phyloP scores from a whole-genome alignment of 2,113 vertebrate species.

The Lepus timidus region DNA sequence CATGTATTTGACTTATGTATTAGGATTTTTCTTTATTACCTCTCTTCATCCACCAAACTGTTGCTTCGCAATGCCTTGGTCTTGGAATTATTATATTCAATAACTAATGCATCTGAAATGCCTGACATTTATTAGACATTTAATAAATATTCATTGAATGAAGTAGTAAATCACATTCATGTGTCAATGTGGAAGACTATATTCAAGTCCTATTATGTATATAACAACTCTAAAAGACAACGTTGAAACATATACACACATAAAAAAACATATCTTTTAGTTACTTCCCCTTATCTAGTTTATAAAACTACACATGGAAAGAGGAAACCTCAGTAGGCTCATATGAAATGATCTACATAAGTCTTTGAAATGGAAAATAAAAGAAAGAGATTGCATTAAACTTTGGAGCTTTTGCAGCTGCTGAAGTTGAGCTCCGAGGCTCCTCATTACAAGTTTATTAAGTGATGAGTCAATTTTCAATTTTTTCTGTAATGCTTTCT shows the following conservation, averaged over 20 bases:
- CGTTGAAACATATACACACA: background rate
- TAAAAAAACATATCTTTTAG: background rate
- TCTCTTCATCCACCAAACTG: background rate
- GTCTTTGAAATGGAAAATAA: background rate
- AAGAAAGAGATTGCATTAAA: constrained; percentile 41
- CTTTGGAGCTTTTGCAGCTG: constrained; percentile 48
- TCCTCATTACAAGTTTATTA: constrained; percentile 49
- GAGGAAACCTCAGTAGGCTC: background rate
- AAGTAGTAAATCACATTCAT: background rate
- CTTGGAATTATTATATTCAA: background rate
- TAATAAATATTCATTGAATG: background rate
- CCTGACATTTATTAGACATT: background rate
- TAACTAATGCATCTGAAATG: background rate
- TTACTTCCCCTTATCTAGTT: background rate
- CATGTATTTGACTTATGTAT: background rate
- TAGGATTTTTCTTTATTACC: background rate
- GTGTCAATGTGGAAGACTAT: background rate
- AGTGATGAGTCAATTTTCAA: constrained; percentile 16
- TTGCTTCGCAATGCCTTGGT: background rate
- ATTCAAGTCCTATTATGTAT: background rate
- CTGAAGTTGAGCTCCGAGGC: constrained; percentile 41
- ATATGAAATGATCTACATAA: constrained; percentile 15
- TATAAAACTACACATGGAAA: background rate
- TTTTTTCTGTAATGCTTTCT: constrained; percentile 32
- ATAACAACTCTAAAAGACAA: constrained; percentile 21